phyloP scores from a whole-genome alignment of 2,797 vertebrate genomes.

The Enoplosus armatus region DNA sequence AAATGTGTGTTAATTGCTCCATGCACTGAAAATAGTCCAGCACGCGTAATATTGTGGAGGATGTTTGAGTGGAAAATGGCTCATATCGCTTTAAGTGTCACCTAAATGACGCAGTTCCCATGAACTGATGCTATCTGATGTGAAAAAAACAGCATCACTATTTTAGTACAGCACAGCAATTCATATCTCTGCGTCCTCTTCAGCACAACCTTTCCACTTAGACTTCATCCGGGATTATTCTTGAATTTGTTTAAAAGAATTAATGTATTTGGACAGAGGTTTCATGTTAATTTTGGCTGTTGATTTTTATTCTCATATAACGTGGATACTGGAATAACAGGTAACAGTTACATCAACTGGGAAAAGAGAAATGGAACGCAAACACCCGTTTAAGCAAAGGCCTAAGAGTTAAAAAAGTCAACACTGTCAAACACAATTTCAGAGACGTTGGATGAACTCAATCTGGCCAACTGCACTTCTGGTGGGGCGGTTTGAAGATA shows the following conservation, averaged over 20 bases:
- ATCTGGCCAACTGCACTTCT: constrained; percentile 57
- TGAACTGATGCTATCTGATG: constrained; percentile 29
- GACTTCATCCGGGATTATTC: constrained; percentile 33
- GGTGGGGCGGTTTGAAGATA: constrained; percentile 41
- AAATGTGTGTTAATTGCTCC: neutral
- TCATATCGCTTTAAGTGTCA: constrained; percentile 23
- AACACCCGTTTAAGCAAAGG: constrained; percentile 54
- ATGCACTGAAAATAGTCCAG: neutral
- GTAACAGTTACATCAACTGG: constrained; percentile 25
- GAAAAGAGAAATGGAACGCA: constrained; percentile 48
- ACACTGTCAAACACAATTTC: constrained; percentile 68
- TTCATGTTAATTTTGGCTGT: constrained; percentile 36
- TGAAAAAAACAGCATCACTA: constrained; percentile 8
- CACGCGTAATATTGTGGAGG: too few species aligned
- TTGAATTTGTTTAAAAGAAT: constrained; percentile 16
- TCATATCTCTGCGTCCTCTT: neutral
- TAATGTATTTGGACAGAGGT: constrained; percentile 37
- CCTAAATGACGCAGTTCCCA: neutral
- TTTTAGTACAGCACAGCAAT: neutral
- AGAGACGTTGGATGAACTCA: constrained; percentile 62
- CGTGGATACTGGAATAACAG: constrained; percentile 10
- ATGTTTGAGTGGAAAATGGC: constrained; percentile 39
- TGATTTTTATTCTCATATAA: constrained; percentile 43
- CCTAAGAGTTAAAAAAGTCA: constrained; percentile 55
- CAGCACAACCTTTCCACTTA: constrained; percentile 11